phyloP scores from a whole-genome alignment of 2,888 invertebrate species.

The Elysia crispata region DNA sequence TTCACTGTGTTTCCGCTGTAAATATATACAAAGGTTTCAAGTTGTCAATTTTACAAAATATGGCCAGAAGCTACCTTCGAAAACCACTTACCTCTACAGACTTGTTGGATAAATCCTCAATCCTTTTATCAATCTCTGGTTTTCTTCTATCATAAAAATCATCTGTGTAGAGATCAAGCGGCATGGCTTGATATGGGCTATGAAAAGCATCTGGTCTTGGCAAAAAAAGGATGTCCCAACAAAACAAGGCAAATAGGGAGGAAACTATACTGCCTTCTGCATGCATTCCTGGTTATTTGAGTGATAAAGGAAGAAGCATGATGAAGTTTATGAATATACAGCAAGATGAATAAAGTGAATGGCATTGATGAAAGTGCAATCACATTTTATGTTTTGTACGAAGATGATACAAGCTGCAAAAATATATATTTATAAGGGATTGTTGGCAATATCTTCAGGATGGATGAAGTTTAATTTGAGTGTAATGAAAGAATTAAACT shows the following conservation, averaged over 20 bases:
- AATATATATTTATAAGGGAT: neutral
- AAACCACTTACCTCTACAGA: conserved; percentile 61
- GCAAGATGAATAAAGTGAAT: too few species aligned
- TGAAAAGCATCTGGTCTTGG: conserved; percentile 83
- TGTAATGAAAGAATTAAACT: too few species aligned
- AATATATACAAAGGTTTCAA: too few species aligned
- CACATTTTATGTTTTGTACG: too few species aligned
- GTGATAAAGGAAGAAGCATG: neutral
- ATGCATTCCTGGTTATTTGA: conserved; percentile 84
- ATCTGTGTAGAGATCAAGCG: conserved; percentile 84
- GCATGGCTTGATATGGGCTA: conserved; percentile 83
- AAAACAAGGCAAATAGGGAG: conserved; percentile 83
- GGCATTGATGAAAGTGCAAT: too few species aligned
- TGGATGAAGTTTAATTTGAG: too few species aligned
- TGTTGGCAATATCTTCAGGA: too few species aligned
- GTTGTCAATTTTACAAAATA: too few species aligned
- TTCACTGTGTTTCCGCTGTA: too few species aligned
- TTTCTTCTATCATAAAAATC: conserved; percentile 85
- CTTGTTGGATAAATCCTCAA: conserved; percentile 70
- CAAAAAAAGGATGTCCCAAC: conserved; percentile 88
- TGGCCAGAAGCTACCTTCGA: too few species aligned
- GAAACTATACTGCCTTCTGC: conserved; percentile 84
- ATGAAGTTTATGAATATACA: too few species aligned
- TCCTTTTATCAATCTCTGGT: conserved; percentile 81
- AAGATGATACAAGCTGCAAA: neutral